Conservation (phyloP, 1,140 invertebrate species). For the Drosophila varians region DNA sequence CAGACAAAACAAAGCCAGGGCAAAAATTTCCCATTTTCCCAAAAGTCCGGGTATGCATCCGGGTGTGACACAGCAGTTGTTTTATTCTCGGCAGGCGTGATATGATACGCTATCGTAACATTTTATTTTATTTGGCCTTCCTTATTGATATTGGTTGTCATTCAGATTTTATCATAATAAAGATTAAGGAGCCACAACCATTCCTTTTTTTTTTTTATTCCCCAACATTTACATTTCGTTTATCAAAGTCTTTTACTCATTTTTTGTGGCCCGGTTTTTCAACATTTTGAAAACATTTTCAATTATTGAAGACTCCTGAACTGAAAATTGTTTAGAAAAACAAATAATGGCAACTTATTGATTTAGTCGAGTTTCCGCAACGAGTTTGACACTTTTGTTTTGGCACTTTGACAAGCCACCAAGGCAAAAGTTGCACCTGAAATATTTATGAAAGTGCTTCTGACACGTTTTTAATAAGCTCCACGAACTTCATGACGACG, state of each 20-base stretch:
- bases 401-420: slow-evolving; percentile 67
- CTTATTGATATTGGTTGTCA: slow-evolving; percentile 71
- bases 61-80: slow-evolving; percentile 13
- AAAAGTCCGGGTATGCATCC: slow-evolving; percentile 59
- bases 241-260: not conserved
- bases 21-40: no score
- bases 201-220: not conserved
- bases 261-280: not conserved
- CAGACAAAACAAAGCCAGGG: slow-evolving; percentile 41
- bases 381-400: slow-evolving; percentile 58
- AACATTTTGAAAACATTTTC: no score
- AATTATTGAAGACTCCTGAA: no score
- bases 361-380: slow-evolving; percentile 58
- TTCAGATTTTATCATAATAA: slow-evolving; percentile 48
- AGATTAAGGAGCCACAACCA: slow-evolving; percentile 7
- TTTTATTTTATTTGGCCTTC: slow-evolving; percentile 67
- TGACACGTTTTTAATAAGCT: slow-evolving; percentile 78
- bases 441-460: slow-evolving; percentile 81
- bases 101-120: slow-evolving; percentile 75
- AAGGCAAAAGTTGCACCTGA: slow-evolving; percentile 64
- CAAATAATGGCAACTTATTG: slow-evolving; percentile 65
- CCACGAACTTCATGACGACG: slow-evolving; percentile 10
- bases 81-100: slow-evolving; percentile 34
- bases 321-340: no score
- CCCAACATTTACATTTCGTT: not conserved